A percentile compares a stretch with the other conserved stretches of the same genome.
Conservation (phyloP, 2,113 vertebrate genomes). For the Geococcyx californianus region DNA sequence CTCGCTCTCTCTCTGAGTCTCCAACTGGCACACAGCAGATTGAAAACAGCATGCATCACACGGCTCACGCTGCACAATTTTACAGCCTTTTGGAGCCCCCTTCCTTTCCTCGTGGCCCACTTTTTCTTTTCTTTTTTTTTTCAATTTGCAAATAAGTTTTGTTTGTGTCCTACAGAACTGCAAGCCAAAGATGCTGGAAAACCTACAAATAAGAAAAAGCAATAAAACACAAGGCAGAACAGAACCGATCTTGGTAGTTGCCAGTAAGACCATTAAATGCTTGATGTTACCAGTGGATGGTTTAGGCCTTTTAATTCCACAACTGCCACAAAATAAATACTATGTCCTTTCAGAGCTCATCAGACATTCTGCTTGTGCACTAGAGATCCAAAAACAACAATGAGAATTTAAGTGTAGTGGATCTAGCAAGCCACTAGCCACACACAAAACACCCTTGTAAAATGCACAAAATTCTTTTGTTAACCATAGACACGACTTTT, state of each 20-base stretch:
- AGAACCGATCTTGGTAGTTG: constrained; percentile 10
- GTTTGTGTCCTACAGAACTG: constrained; percentile 57
- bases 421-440: not conserved
- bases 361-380: not conserved
- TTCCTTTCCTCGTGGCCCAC: constrained; percentile 45
- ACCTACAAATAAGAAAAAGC: constrained; percentile 11
- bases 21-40: constrained; percentile 86
- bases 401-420: not conserved
- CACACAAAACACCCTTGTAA: not conserved
- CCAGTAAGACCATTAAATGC: not conserved
- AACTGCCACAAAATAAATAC: constrained; percentile 12
- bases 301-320: not conserved
- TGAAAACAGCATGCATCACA: constrained; percentile 84
- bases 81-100: constrained; percentile 78
- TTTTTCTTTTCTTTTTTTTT: not conserved
- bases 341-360: not conserved
- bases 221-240: not conserved
- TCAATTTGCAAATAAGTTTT: constrained; percentile 72
- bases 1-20: constrained; percentile 68
- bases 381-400: not conserved
- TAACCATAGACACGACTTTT: not conserved
- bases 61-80: constrained; percentile 78
- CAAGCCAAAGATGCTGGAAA: constrained; percentile 52
- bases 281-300: not conserved
- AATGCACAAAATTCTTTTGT: not conserved